Evolutionary conservation across 2,113 vertebrate species (phyloP).

Genomic region (Grantiella picta): DNA sequence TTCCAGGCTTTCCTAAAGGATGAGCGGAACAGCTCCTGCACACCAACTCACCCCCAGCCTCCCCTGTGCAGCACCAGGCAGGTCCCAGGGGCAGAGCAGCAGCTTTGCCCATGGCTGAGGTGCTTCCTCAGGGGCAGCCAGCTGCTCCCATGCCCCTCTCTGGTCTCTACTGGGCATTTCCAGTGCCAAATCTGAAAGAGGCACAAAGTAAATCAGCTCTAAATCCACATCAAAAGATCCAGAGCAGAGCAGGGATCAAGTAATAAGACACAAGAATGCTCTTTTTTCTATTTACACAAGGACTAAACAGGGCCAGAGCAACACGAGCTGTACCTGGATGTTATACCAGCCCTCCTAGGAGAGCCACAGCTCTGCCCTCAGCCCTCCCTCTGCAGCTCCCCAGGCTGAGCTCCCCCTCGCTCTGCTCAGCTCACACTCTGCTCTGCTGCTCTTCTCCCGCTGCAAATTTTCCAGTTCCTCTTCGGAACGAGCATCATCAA

Average conservation of each 20-base stretch:
- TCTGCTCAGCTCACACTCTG: fast-evolving
- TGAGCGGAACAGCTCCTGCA: neutral
- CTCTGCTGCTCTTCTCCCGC: neutral
- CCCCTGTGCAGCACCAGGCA: neutral
- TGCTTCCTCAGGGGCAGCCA: neutral
- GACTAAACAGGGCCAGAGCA: neutral
- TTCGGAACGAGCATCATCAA: neutral
- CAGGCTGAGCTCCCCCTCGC: neutral
- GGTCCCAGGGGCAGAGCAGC: neutral
- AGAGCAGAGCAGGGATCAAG: neutral
- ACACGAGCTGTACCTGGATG: neutral
- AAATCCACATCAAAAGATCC: neutral
- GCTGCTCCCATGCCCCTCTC: fast-evolving
- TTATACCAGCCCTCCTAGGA: neutral
- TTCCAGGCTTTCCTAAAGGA: neutral
- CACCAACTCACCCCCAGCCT: neutral
- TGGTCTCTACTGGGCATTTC: neutral
- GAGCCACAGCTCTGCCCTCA: neutral
- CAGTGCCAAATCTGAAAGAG: neutral
- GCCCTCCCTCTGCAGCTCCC: neutral
- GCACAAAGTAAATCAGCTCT: neutral
- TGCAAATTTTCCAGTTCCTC: neutral
- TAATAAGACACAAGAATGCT: neutral
- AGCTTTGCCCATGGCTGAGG: neutral
- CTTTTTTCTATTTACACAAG: neutral